A percentile compares a stretch with the other conserved stretches of the same genome.
phyloP scores from a whole-genome alignment of 2,797 vertebrate genomes.

The Xyrichtys novacula region DNA sequence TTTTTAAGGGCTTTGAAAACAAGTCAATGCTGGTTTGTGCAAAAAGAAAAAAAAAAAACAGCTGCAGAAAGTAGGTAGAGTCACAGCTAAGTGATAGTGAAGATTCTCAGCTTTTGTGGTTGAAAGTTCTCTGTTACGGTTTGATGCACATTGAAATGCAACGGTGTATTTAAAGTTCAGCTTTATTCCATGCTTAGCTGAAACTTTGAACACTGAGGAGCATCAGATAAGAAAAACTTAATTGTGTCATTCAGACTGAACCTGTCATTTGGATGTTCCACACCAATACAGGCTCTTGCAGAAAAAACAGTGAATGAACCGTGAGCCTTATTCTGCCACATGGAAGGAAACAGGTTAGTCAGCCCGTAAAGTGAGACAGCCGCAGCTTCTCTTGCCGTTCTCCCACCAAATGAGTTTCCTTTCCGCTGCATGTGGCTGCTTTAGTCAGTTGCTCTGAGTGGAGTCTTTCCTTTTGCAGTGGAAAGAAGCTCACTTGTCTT shows the following conservation, averaged over 20 bases:
- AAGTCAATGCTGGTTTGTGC: conserved; percentile 12
- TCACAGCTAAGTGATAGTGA: background rate
- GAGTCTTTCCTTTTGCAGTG: conserved; percentile 61
- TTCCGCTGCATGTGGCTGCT: conserved; percentile 54
- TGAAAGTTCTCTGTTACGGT: conserved; percentile 6
- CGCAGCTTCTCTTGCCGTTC: conserved; percentile 48
- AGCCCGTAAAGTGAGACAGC: conserved; percentile 60
- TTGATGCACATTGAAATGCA: conserved; percentile 24
- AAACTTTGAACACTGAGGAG: background rate
- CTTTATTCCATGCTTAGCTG: conserved; percentile 23
- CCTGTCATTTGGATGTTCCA: conserved; percentile 27
- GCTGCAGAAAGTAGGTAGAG: background rate
- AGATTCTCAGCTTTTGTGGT: conserved; percentile 7
- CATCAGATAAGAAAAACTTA: too few relatives aligned
- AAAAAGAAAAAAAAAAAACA: too few relatives aligned
- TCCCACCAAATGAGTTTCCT: conserved; percentile 68
- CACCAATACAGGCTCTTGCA: conserved; percentile 27
- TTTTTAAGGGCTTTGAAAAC: conserved; percentile 8
- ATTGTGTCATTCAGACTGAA: conserved; percentile 17
- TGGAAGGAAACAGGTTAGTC: conserved; percentile 66
- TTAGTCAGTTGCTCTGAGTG: conserved; percentile 38
- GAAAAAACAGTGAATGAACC: conserved; percentile 56
- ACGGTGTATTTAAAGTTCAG: conserved; percentile 31
- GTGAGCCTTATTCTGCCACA: conserved; percentile 42
- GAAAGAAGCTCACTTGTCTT: conserved; percentile 62